A percentile compares a stretch with the other conserved stretches of the same genome.
Conservation (phyloP, 2,888 invertebrate species). For the Bombyx huttoni region DNA sequence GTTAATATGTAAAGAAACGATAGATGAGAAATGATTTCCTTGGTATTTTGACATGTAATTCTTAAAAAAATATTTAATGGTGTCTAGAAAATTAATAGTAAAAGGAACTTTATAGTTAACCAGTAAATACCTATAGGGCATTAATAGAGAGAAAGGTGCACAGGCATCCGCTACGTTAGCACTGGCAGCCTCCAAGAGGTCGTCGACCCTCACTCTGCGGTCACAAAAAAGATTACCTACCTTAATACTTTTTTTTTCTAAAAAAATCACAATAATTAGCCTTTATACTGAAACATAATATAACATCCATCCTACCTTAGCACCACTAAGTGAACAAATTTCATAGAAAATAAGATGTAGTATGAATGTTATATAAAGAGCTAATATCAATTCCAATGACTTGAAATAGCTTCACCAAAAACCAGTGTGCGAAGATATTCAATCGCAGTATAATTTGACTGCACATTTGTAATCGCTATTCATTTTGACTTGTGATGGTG, state of each 20-base stretch:
- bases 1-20: too few relatives aligned
- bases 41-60: too few relatives aligned
- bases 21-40: too few relatives aligned
- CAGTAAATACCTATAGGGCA: conserved; percentile 34
- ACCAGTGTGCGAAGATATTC: too few relatives aligned
- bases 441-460: too few relatives aligned
- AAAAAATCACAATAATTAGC: not conserved
- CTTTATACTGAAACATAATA: too few relatives aligned
- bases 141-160: conserved; percentile 55
- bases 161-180: conserved; percentile 55
- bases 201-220: conserved; percentile 56
- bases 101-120: conserved; percentile 14
- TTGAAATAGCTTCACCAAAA: not conserved
- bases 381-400: not conserved
- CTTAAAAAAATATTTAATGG: not conserved
- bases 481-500: conserved; percentile 1
- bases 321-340: too few relatives aligned
- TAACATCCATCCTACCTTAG: too few relatives aligned
- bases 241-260: not conserved
- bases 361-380: not conserved
- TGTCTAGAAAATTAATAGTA: conserved; percentile 11
- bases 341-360: too few relatives aligned
- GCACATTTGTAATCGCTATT: not conserved
- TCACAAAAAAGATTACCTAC: conserved; percentile 55
- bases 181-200: conserved; percentile 57